A percentile compares a stretch with the other conserved stretches of the same genome.
Conservation (phyloP, 2,797 vertebrate genomes). For the Chaetodon trifasciatus region DNA sequence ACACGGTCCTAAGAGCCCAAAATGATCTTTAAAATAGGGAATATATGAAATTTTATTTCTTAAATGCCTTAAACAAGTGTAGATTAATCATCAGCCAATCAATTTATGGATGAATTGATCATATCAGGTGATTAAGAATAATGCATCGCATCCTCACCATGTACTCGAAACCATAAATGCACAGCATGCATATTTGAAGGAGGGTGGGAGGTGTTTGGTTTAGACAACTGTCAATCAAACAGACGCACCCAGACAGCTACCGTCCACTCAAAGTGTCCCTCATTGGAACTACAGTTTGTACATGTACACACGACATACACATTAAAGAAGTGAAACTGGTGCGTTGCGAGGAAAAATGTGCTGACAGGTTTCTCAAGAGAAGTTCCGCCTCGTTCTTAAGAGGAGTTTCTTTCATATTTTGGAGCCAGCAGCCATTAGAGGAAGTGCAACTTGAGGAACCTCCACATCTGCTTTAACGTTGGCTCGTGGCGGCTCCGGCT, state of each 20-base stretch:
- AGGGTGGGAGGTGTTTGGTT: neutral
- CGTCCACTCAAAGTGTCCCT: neutral
- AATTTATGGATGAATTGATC: neutral
- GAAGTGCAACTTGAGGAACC: slow-evolving; percentile 28
- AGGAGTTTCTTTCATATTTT: neutral
- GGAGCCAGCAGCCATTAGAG: slow-evolving; percentile 3
- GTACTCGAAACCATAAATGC: neutral
- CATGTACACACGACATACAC: neutral
- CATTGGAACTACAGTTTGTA: slow-evolving; percentile 1
- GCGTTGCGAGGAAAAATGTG: slow-evolving; percentile 7
- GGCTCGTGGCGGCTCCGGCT: slow-evolving; percentile 1
- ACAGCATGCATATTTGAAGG: neutral
- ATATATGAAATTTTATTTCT: neutral
- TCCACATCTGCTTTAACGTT: slow-evolving; percentile 12
- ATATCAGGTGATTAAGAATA: neutral
- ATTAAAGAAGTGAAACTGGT: slow-evolving; percentile 47
- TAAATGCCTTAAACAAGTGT: neutral
- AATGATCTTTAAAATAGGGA: too few relatives aligned
- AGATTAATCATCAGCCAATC: neutral
- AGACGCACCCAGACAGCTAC: neutral
- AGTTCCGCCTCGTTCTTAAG: neutral
- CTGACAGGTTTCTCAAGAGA: slow-evolving; percentile 19
- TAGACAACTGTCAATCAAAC: neutral
- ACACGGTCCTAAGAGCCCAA: neutral
- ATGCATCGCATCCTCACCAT: neutral